Percentiles rank a stretch among this genome's conserved stretches.
Evolutionary conservation across 2,113 vertebrate species (phyloP).

Genomic region (Ammospiza nelsoni): DNA sequence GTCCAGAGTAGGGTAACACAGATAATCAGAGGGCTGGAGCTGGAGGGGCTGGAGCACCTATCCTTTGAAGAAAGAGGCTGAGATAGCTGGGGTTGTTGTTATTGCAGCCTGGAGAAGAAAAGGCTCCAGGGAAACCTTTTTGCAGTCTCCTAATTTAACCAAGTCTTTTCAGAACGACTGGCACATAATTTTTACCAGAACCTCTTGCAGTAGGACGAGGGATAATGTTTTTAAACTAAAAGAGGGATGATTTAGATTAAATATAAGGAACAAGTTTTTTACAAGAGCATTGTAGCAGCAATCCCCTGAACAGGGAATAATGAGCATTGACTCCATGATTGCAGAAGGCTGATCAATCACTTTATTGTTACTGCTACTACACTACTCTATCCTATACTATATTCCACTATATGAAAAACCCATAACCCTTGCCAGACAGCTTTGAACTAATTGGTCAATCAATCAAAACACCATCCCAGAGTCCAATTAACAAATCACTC

Average conservation of each 20-base stretch:
- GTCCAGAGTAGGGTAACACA: neutral
- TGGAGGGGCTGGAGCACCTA: neutral
- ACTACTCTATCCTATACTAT: too few relatives aligned
- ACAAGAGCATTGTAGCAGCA: neutral
- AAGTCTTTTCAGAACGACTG: neutral
- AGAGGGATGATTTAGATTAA: neutral
- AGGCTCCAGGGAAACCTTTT: neutral
- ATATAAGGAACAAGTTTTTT: neutral
- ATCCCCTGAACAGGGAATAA: too few relatives aligned
- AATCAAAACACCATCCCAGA: too few relatives aligned
- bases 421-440: too few relatives aligned
- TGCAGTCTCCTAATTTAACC: neutral
- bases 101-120: neutral
- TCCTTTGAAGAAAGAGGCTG: neutral
- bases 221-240: neutral
- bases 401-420: too few relatives aligned
- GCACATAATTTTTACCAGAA: neutral
- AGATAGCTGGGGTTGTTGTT: neutral
- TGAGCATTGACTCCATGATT: too few relatives aligned
- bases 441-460: too few relatives aligned
- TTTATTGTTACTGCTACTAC: too few relatives aligned
- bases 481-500: too few relatives aligned
- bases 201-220: neutral
- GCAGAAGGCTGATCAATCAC: too few relatives aligned
- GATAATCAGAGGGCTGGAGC: neutral